Percentiles rank a stretch among this genome's conserved stretches.
Conservation (phyloP, 2,888 invertebrate genomes). For the Calameuta pallipes region DNA sequence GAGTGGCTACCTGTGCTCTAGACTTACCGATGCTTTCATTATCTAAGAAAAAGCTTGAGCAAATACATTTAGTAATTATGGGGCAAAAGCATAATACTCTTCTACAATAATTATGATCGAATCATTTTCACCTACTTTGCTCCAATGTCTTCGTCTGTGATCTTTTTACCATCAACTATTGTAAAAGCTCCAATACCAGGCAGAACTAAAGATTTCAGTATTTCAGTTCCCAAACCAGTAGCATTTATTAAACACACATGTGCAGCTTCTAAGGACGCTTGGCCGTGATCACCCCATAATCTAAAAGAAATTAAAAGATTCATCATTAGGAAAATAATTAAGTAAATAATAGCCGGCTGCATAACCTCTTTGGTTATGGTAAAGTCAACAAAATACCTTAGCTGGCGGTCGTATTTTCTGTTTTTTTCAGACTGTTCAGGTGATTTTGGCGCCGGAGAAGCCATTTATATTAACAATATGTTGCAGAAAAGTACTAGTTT, state of each 20-base stretch:
- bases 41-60: constrained; percentile 85
- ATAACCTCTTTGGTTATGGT: neutral
- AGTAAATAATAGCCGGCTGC: neutral
- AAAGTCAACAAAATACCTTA: constrained; percentile 60
- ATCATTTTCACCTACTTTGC: constrained; percentile 76
- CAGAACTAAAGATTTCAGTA: constrained; percentile 92
- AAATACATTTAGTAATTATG: neutral
- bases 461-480: constrained; percentile 64
- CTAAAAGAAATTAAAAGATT: constrained; percentile 64
- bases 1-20: constrained; percentile 85
- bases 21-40: constrained; percentile 83
- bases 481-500: neutral
- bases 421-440: constrained; percentile 80
- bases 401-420: constrained; percentile 84
- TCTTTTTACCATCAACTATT: constrained; percentile 89
- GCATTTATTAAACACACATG: constrained; percentile 95
- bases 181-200: constrained; percentile 95
- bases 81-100: neutral
- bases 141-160: constrained; percentile 92
- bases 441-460: constrained; percentile 78
- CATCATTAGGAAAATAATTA: neutral
- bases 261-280: constrained; percentile 86
- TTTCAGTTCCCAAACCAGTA: constrained; percentile 93
- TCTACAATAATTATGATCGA: neutral
- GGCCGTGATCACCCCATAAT: constrained; percentile 99